Percentiles rank a stretch among this genome's conserved stretches.
Conservation (phyloP, 1,140 invertebrate genomes). For the Leptopilina clavipes region DNA sequence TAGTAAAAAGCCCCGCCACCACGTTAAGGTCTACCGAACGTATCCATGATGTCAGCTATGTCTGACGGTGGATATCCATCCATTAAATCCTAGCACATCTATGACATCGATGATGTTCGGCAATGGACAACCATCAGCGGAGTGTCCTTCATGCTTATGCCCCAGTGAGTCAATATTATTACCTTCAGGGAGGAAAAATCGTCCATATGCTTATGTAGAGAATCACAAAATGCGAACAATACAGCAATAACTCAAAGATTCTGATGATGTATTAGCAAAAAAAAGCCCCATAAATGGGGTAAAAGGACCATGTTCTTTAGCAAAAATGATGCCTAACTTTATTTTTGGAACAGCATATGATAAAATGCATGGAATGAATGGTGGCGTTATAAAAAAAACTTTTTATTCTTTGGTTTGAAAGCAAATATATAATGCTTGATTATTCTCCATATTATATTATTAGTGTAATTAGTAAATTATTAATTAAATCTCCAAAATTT, state of each 20-base stretch:
- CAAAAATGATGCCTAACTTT: not conserved
- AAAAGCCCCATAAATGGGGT: not conserved
- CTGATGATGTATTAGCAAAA: not conserved
- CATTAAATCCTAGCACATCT: too few species aligned
- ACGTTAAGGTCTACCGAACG: too few species aligned
- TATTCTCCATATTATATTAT: not conserved
- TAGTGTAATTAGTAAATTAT: not conserved
- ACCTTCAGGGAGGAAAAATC: not conserved
- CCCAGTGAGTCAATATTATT: not conserved
- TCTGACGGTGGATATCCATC: too few species aligned
- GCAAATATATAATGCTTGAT: not conserved
- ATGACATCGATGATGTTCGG: too few species aligned
- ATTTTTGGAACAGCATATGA: not conserved
- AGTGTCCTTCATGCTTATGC: too few species aligned
- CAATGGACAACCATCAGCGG: too few species aligned
- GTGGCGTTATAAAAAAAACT: not conserved
- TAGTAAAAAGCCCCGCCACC: too few species aligned
- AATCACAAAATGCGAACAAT: not conserved
- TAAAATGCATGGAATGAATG: not conserved
- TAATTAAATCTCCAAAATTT: constrained; percentile 9
- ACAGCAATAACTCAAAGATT: not conserved
- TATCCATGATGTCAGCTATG: too few species aligned
- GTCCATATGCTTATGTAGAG: not conserved
- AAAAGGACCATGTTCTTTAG: not conserved
- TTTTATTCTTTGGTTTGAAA: not conserved